Conservation (phyloP, 2,888 invertebrate genomes). For the Apotomis betuletana region DNA sequence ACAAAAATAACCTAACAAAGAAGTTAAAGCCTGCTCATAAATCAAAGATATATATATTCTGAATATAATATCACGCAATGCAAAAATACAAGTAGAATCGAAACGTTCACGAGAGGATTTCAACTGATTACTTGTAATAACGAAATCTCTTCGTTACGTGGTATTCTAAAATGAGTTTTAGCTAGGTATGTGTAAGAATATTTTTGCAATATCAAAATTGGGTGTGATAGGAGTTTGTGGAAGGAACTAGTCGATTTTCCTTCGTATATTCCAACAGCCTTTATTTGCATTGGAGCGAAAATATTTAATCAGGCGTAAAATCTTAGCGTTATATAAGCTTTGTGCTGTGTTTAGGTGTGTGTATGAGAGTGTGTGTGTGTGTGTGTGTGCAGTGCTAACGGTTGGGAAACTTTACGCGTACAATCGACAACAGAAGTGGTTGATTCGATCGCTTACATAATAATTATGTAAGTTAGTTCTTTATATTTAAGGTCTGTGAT, state of each 20-base stretch:
- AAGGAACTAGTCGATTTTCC: not conserved
- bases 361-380: not conserved
- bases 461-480: too few species aligned
- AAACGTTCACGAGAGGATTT: slow-evolving; percentile 55
- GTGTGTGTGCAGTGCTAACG: slow-evolving; percentile 6
- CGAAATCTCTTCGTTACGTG: not conserved
- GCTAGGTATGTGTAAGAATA: not conserved
- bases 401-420: not conserved
- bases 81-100: slow-evolving; percentile 54
- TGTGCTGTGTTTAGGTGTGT: slow-evolving; percentile 65
- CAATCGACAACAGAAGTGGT: not conserved
- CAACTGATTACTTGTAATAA: not conserved
- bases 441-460: not conserved
- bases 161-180: not conserved
- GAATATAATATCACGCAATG: slow-evolving; percentile 31
- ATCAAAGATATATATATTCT: slow-evolving; percentile 12
- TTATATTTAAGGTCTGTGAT: too few species aligned
- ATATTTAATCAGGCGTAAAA: slow-evolving; percentile 82
- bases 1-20: slow-evolving; percentile 8
- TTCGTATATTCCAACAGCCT: slow-evolving; percentile 64
- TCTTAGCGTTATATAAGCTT: slow-evolving; percentile 74
- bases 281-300: slow-evolving; percentile 81
- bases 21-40: not conserved
- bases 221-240: slow-evolving; percentile 3
- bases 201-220: not conserved